phyloP scores from a whole-genome alignment of 2,888 invertebrate genomes.

The Ectobius pallidus region DNA sequence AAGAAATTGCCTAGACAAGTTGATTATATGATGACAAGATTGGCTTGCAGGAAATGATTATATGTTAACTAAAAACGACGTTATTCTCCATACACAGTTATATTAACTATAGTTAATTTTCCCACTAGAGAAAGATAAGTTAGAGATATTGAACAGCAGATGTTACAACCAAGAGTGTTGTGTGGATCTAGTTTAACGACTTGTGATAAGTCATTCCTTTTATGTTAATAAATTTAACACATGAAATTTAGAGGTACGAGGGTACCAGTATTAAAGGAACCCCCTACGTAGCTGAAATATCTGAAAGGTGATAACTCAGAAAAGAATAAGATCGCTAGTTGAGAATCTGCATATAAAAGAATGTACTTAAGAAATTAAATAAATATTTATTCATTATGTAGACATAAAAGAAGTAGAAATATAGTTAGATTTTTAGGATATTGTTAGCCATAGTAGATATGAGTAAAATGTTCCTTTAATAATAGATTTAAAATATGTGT shows the following conservation, averaged over 20 bases:
- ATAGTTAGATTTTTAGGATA: not conserved
- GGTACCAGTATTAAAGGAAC: not conserved
- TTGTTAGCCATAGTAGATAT: not conserved
- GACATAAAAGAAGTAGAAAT: slow-evolving; percentile 9
- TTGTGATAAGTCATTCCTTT: not conserved
- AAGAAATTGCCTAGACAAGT: not conserved
- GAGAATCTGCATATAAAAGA: not conserved
- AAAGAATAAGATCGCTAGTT: not conserved
- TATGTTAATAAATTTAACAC: not conserved
- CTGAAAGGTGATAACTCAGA: not conserved
- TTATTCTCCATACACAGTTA: not conserved
- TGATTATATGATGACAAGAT: not conserved
- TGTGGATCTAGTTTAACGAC: no score
- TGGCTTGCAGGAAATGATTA: not conserved
- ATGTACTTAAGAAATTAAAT: not conserved
- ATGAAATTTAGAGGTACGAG: not conserved
- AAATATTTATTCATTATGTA: not conserved
- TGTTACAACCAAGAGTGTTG: not conserved
- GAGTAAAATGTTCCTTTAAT: not conserved
- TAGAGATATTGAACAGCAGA: not conserved
- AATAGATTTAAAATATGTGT: not conserved
- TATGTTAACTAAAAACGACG: not conserved
- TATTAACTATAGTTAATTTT: not conserved
- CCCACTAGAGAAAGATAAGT: not conserved
- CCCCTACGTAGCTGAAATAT: not conserved